These are phyloP conservation scores for Metalampra italica DNA, from an alignment of 2,888 invertebrate species.

Conservation along the genomic window DNA sequence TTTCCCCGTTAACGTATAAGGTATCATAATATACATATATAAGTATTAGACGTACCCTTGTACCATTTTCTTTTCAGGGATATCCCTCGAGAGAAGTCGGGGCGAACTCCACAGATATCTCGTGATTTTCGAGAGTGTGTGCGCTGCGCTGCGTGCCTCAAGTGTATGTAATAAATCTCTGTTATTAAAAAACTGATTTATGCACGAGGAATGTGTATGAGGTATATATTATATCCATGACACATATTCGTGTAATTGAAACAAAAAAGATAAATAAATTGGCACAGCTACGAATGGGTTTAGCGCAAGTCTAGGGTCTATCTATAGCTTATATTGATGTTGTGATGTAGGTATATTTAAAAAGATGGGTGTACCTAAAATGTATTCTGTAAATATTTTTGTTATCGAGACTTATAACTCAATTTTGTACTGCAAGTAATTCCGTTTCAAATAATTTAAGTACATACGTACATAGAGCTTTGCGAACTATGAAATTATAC, in stretches of 20 bases:
- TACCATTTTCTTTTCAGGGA: background rate
- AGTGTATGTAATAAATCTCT: slow-evolving; percentile 29
- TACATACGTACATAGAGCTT: no score
- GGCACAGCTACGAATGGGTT: background rate
- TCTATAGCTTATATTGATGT: no score
- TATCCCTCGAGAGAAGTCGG: background rate
- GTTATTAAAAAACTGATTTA: slow-evolving; percentile 39
- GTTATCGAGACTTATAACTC: no score
- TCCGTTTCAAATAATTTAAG: no score
- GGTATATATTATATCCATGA: background rate
- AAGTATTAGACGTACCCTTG: background rate
- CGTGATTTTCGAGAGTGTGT: background rate
- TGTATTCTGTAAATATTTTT: no score
- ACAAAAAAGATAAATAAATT: background rate
- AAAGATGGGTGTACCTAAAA: no score
- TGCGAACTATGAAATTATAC: no score
- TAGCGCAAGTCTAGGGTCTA: no score
- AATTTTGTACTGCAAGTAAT: no score
- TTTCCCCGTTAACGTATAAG: no score
- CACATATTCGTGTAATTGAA: background rate
- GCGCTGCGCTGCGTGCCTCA: slow-evolving; percentile 17
- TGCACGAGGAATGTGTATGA: slow-evolving; percentile 18
- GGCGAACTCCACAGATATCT: background rate
- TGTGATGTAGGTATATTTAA: no score
- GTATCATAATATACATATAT: no score